These are phyloP conservation scores for Metridium senile DNA, from an alignment of 92 coral and sea anemone species.

Conservation along the genomic window DNA sequence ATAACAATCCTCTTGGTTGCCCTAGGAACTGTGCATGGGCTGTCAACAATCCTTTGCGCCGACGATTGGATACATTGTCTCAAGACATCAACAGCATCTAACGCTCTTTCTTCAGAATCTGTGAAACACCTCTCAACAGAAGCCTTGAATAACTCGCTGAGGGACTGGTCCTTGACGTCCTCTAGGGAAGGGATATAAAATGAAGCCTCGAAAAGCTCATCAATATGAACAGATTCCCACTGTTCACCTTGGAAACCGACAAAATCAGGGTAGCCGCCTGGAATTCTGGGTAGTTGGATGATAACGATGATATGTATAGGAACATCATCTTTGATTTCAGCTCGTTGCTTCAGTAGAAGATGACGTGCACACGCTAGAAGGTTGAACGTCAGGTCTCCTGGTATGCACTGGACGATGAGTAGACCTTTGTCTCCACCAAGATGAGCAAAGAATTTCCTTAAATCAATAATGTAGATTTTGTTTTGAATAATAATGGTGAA, in stretches of 20 bases:
- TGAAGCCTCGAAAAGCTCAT: conserved; percentile 76
- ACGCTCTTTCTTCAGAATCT: conserved; percentile 22
- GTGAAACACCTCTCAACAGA: conserved; percentile 8
- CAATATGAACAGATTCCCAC: conserved; percentile 84
- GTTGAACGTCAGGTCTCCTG: conserved; percentile 70
- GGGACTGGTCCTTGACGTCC: conserved; percentile 70
- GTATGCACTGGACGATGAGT: conserved; percentile 78
- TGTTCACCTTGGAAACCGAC: conserved; percentile 87
- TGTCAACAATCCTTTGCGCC: conserved; percentile 79
- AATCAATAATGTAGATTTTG: conserved; percentile 67
- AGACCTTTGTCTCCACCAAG: conserved; percentile 86
- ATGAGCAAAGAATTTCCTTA: conserved; percentile 67
- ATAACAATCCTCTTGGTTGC: conserved; percentile 83
- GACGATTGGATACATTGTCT: conserved; percentile 85
- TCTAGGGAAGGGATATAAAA: conserved; percentile 77
- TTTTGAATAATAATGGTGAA: not conserved
- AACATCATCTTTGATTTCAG: conserved; percentile 46
- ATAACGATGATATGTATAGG: conserved; percentile 70
- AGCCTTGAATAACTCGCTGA: conserved; percentile 73
- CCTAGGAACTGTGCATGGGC: conserved; percentile 47
- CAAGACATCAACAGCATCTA: conserved; percentile 61
- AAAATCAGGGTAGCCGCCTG: conserved; percentile 74
- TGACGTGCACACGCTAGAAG: conserved; percentile 88
- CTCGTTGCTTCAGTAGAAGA: conserved; percentile 71
- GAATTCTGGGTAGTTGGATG: conserved; percentile 77